These are phyloP conservation scores for Standfussiana lucernea DNA, from an alignment of 2,888 invertebrate genomes.

Conservation along the genomic window DNA sequence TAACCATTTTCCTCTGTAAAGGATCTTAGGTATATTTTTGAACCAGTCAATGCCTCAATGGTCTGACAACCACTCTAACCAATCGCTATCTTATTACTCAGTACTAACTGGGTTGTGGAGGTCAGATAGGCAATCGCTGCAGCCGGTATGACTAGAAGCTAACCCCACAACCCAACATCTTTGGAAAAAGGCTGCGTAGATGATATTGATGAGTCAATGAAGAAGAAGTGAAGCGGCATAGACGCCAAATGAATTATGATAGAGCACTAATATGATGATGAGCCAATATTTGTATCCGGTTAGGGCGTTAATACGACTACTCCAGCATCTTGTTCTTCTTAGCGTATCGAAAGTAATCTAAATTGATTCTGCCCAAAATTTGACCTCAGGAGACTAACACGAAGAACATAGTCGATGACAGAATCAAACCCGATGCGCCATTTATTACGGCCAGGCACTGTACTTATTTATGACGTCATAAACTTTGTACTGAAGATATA, in stretches of 20 bases:
- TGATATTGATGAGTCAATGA: not conserved
- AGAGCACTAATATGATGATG: not conserved
- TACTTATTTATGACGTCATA: constrained; percentile 56
- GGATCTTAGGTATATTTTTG: constrained; percentile 10
- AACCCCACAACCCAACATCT: not conserved
- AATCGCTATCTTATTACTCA: not conserved
- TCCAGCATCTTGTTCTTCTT: not conserved
- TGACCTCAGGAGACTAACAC: not conserved
- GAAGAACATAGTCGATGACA: not conserved
- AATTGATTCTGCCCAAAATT: not conserved
- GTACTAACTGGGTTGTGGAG: not conserved
- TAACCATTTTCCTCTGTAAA: not conserved
- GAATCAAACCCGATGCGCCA: not conserved
- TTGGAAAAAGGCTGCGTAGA: not conserved
- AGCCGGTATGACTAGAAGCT: not conserved
- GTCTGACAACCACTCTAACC: not conserved
- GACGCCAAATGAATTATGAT: not conserved
- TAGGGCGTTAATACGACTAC: not conserved
- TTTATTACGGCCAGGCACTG: constrained; percentile 1
- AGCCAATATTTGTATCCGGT: not conserved
- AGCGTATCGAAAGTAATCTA: not conserved
- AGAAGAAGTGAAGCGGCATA: not conserved
- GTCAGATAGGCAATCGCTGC: not conserved
- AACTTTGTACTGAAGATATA: constrained; percentile 32
- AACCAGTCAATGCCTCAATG: not conserved